Conservation (phyloP, 2,113 vertebrate genomes). For the Etheostoma spectabile region DNA sequence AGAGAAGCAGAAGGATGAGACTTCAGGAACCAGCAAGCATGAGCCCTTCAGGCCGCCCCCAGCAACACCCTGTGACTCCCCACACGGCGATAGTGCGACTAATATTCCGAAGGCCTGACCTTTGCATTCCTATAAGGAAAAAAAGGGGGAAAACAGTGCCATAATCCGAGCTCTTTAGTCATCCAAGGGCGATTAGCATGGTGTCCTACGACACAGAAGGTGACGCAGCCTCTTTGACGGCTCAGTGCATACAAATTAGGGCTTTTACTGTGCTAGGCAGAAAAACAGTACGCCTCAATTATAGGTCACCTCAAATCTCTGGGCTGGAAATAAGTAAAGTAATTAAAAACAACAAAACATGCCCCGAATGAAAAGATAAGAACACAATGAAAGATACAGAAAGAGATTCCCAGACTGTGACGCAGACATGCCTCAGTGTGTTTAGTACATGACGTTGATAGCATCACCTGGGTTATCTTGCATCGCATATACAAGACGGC, state of each 20-base stretch:
- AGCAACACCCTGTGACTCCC: conserved; percentile 28
- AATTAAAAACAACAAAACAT: conserved; percentile 28
- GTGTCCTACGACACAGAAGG: conserved; percentile 68
- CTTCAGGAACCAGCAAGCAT: conserved; percentile 40
- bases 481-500: conserved; percentile 5
- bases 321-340: conserved; percentile 36
- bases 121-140: conserved; percentile 66
- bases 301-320: conserved; percentile 66
- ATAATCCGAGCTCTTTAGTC: conserved; percentile 74
- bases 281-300: conserved; percentile 56
- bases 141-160: conserved; percentile 42
- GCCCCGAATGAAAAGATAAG: background rate
- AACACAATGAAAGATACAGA: background rate
- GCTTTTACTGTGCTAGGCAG: conserved; percentile 27
- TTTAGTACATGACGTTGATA: conserved; percentile 3
- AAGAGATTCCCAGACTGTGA: conserved; percentile 15
- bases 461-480: conserved; percentile 14
- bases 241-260: conserved; percentile 73
- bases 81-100: conserved; percentile 53
- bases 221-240: conserved; percentile 61
- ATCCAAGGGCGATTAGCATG: conserved; percentile 75
- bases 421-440: conserved; percentile 4
- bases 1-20: conserved; percentile 57
- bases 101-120: conserved; percentile 71
- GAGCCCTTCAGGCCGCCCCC: conserved; percentile 40